phyloP scores from a whole-genome alignment of 1,140 invertebrate genomes.

The Saccostrea glomerata region DNA sequence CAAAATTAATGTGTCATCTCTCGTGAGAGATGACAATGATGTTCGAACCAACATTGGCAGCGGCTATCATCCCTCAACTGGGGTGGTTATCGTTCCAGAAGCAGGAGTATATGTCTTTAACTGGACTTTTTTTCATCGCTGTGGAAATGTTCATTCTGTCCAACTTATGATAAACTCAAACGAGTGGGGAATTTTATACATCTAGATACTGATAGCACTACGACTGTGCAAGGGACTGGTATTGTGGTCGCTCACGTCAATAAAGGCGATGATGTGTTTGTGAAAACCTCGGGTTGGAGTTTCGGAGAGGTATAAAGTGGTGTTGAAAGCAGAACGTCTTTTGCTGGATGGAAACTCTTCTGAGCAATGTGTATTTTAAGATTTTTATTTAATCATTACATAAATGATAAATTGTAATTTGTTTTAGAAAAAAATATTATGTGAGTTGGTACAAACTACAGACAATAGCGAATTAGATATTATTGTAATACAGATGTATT shows the following conservation, averaged over 20 bases:
- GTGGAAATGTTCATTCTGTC: neutral
- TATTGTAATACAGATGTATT: too few species aligned
- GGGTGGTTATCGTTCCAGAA: neutral
- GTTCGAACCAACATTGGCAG: neutral
- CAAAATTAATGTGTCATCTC: too few species aligned
- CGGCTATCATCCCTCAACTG: neutral
- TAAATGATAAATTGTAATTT: too few species aligned
- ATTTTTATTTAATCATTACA: too few species aligned
- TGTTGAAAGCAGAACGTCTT: neutral
- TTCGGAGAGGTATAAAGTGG: neutral
- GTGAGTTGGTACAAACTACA: too few species aligned
- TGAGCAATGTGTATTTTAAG: too few species aligned
- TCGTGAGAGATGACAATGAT: too few species aligned
- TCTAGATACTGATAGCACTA: neutral
- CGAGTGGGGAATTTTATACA: neutral
- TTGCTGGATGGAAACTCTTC: neutral
- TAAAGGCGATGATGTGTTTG: neutral
- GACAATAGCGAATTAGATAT: too few species aligned
- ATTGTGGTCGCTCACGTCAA: neutral
- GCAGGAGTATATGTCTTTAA: neutral
- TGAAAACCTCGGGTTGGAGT: neutral
- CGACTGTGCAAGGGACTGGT: neutral
- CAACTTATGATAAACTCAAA: neutral
- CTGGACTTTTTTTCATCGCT: neutral
- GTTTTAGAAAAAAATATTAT: too few species aligned